Conservation (phyloP, 2,797 vertebrate species). For the Pogoniulus pusillus region DNA sequence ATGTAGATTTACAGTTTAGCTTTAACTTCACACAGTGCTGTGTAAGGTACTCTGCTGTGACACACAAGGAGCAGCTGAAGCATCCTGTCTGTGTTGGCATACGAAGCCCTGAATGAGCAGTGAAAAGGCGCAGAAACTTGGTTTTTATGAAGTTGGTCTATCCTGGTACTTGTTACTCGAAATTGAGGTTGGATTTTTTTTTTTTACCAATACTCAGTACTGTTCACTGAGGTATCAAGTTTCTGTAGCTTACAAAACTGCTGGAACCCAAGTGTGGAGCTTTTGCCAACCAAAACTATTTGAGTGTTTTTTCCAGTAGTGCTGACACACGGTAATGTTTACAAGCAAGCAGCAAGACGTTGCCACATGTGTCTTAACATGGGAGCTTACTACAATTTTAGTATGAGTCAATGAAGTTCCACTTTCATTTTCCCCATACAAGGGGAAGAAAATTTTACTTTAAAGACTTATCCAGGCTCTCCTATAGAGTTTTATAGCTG, state of each 20-base stretch:
- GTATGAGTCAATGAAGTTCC: background rate
- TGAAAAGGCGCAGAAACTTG: background rate
- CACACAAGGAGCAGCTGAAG: background rate
- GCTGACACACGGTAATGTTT: background rate
- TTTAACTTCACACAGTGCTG: background rate
- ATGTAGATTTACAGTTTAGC: background rate
- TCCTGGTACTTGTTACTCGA: background rate
- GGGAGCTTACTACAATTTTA: background rate
- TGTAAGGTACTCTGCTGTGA: rapidly evolving
- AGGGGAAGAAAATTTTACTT: background rate
- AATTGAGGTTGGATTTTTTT: no score
- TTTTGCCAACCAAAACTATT: background rate
- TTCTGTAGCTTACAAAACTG: background rate
- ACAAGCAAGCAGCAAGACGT: background rate
- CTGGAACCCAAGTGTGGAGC: background rate
- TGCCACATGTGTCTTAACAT: background rate
- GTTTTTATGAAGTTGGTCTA: background rate
- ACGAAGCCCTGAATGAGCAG: rapidly evolving
- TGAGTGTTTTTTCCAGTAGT: background rate
- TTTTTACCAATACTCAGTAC: background rate
- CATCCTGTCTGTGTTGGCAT: rapidly evolving
- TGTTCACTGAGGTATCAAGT: background rate
- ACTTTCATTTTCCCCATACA: background rate
- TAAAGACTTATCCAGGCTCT: background rate
- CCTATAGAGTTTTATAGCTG: background rate